These are phyloP conservation scores for Lacanobia oleracea DNA, from an alignment of 2,888 invertebrate genomes.

Conservation along the genomic window DNA sequence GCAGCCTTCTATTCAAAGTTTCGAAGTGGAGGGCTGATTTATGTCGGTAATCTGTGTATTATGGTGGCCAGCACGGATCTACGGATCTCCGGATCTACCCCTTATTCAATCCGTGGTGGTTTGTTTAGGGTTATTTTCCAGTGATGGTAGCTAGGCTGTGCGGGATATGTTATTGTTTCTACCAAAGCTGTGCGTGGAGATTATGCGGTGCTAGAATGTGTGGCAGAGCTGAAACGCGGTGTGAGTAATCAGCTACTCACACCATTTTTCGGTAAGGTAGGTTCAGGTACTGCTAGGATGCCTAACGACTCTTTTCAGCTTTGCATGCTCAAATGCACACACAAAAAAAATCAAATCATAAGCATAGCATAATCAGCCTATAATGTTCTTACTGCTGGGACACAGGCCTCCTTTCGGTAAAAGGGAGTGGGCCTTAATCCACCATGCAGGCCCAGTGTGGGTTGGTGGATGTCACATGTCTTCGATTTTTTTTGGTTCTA, in stretches of 20 bases:
- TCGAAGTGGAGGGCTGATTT: conserved; percentile 72
- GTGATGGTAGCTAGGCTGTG: background rate
- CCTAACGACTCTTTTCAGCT: no score
- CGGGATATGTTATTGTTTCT: background rate
- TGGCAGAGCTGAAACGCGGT: background rate
- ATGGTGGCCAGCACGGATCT: conserved; percentile 67
- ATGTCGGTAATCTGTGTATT: conserved; percentile 75
- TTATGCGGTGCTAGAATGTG: background rate
- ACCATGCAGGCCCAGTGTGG: no score
- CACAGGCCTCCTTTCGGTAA: no score
- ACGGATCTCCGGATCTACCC: conserved; percentile 42
- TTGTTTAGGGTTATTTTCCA: conserved; percentile 50
- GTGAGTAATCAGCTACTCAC: no score
- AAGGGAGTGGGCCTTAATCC: no score
- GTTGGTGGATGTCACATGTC: no score
- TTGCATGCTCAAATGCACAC: background rate
- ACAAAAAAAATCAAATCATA: no score
- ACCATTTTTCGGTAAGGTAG: no score
- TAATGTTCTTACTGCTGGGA: no score
- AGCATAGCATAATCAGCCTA: no score
- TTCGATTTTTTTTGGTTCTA: no score
- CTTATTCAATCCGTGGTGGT: conserved; percentile 64
- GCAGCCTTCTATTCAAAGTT: conserved; percentile 67
- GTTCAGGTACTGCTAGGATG: no score
- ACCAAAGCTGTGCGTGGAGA: background rate